phyloP scores from a whole-genome alignment of 2,113 vertebrate species.

The Chloroceryle aenea region DNA sequence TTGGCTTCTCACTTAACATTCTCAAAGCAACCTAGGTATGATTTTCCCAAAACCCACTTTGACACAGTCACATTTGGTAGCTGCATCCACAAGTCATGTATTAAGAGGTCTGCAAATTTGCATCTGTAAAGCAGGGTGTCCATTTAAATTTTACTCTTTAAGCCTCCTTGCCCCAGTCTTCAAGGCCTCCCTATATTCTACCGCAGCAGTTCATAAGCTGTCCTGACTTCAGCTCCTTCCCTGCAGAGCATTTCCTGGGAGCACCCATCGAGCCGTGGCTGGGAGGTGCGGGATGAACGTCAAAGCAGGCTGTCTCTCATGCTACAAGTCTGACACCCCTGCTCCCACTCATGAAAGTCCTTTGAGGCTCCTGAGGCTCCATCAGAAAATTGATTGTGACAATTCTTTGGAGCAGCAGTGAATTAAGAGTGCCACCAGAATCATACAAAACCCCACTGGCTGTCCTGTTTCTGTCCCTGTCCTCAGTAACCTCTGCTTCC shows the following conservation, averaged over 20 bases:
- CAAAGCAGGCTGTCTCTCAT: background rate
- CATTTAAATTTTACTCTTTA: background rate
- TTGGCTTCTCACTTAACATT: background rate
- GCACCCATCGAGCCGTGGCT: background rate
- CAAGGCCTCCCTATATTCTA: background rate
- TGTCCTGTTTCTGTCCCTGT: background rate
- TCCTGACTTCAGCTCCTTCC: background rate
- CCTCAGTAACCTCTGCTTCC: conserved; percentile 46
- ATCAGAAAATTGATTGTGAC: background rate
- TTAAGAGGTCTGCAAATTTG: background rate
- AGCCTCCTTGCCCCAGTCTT: background rate
- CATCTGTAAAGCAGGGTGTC: background rate
- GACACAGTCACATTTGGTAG: accelerated
- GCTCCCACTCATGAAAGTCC: background rate
- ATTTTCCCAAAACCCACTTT: background rate
- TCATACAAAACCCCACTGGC: accelerated
- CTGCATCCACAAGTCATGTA: background rate
- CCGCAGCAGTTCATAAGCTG: background rate
- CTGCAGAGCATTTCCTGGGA: background rate
- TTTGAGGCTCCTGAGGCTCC: background rate
- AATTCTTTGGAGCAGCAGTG: background rate
- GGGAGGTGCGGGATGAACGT: background rate
- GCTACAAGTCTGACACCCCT: background rate
- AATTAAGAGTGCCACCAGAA: background rate
- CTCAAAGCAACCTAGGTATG: background rate